phyloP scores from a whole-genome alignment of 1,140 invertebrate species.

The Teleogryllus occipitalis region DNA sequence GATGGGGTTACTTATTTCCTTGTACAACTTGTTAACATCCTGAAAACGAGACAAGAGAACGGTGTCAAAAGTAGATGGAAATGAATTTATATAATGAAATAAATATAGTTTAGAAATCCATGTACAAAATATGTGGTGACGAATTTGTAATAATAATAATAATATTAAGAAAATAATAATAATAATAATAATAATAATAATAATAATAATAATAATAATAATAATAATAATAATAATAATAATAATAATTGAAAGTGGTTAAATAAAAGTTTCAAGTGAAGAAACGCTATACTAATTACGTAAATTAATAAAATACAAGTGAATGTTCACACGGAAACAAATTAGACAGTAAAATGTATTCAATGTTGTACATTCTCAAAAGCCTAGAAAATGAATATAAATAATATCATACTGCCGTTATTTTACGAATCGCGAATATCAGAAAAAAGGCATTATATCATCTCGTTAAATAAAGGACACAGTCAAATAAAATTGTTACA shows the following conservation, averaged over 20 bases:
- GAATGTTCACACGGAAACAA: too few species aligned
- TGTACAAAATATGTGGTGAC: not conserved
- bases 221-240: not conserved
- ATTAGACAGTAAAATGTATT: too few species aligned
- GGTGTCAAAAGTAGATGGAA: not conserved
- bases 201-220: not conserved
- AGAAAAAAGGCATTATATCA: not conserved
- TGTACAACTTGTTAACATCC: slow-evolving; percentile 15
- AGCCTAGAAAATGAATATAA: too few species aligned
- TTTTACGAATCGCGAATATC: not conserved
- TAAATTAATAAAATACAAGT: too few species aligned
- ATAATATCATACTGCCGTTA: too few species aligned
- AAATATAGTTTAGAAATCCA: not conserved
- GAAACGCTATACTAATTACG: too few species aligned
- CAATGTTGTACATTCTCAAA: too few species aligned
- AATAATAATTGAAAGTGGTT: too few species aligned
- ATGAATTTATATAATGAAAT: not conserved
- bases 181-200: not conserved
- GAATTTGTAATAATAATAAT: not conserved
- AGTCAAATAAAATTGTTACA: not conserved
- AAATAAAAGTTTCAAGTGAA: too few species aligned
- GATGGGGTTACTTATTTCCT: not conserved
- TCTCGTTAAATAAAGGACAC: not conserved
- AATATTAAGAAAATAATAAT: not conserved
- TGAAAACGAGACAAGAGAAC: not conserved